Evolutionary conservation across 2,797 vertebrate genomes (phyloP).

Genomic region (Hylomyscus alleni): DNA sequence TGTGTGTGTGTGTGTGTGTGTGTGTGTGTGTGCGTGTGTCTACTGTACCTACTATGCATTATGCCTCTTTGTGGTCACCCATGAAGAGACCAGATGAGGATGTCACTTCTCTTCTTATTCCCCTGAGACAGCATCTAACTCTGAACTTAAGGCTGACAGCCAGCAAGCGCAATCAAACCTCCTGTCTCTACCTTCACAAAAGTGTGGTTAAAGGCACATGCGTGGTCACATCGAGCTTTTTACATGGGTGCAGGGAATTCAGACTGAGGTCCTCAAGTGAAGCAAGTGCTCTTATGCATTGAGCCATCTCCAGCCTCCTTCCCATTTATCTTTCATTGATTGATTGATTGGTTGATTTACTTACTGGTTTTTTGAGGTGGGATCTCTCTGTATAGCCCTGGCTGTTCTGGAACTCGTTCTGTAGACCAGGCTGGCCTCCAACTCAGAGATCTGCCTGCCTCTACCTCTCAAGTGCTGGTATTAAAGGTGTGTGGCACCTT

Average conservation of each 20-base stretch:
- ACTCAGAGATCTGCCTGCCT: neutral
- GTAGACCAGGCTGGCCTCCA: neutral
- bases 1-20: neutral
- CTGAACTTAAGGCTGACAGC: neutral
- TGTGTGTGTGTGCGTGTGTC: neutral
- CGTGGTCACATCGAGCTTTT: neutral
- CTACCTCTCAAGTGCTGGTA: neutral
- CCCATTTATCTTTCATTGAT: neutral
- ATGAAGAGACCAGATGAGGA: neutral
- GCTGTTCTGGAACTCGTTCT: neutral
- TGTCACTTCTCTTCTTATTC: too few species aligned
- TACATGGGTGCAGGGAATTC: neutral
- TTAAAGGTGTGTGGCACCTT: neutral
- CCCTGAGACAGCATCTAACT: neutral
- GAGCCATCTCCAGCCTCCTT: neutral
- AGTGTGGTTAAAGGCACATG: too few species aligned
- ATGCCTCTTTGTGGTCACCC: neutral
- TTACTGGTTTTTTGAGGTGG: neutral
- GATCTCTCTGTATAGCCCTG: neutral
- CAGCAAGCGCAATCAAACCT: too few species aligned
- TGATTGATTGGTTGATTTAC: neutral
- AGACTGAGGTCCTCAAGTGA: neutral
- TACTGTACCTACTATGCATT: neutral
- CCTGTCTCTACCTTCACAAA: neutral
- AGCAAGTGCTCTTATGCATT: neutral